Evolutionary conservation across 2,888 invertebrate species (phyloP).

Genomic region (Cryptophagus acutangulus): DNA sequence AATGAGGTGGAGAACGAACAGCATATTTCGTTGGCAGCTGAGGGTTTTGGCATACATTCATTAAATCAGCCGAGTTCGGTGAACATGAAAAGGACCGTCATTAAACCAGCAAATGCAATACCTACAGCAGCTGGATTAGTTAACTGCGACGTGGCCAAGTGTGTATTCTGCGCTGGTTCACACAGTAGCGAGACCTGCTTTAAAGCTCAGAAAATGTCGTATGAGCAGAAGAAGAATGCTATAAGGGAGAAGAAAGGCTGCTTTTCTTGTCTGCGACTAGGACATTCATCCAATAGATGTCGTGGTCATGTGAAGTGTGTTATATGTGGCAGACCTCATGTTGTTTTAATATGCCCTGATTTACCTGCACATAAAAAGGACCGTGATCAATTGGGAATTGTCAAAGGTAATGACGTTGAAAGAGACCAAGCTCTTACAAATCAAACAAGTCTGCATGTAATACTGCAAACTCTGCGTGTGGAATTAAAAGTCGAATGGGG

Average conservation of each 20-base stretch:
- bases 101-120: neutral
- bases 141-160: conserved; percentile 8
- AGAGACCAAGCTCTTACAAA: no score
- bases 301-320: neutral
- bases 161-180: conserved; percentile 9
- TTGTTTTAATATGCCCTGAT: neutral
- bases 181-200: neutral
- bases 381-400: no score
- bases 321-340: neutral
- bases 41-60: conserved; percentile 1
- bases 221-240: neutral
- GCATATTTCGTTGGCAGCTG: neutral
- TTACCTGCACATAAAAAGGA: no score
- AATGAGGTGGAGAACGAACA: conserved; percentile 9
- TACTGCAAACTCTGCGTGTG: no score
- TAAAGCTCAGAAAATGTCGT: neutral
- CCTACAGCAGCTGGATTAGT: conserved; percentile 9
- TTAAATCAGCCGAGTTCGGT: neutral
- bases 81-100: neutral
- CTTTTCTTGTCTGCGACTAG: neutral
- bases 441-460: no score
- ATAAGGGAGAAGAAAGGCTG: neutral
- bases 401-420: no score
- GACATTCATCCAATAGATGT: neutral
- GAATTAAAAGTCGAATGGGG: no score